phyloP scores from a whole-genome alignment of 2,888 invertebrate genomes.

The Agrypnus murinus region DNA sequence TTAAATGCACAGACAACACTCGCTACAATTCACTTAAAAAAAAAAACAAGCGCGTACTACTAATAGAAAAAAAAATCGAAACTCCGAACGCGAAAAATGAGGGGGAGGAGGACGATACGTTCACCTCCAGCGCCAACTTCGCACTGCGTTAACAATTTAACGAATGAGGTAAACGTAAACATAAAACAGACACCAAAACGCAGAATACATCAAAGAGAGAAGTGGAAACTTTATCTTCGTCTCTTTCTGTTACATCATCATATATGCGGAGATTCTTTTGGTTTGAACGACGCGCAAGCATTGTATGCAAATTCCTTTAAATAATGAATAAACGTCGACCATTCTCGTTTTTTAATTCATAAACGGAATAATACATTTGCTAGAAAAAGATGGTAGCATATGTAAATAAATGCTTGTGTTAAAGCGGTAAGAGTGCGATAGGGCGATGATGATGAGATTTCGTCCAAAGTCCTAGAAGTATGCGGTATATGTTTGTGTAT shows the following conservation, averaged over 20 bases:
- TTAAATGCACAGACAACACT: too few species aligned
- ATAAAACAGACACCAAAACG: slow-evolving; percentile 39
- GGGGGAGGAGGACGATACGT: slow-evolving; percentile 10
- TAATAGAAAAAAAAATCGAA: too few species aligned
- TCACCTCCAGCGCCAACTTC: slow-evolving; percentile 37
- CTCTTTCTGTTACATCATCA: slow-evolving; percentile 7
- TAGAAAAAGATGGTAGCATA: neutral
- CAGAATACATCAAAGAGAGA: slow-evolving; percentile 8
- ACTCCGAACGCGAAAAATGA: neutral
- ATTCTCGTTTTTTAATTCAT: neutral
- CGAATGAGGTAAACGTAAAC: slow-evolving; percentile 48
- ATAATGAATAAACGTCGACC: slow-evolving; percentile 12
- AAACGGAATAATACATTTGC: neutral
- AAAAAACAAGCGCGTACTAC: neutral
- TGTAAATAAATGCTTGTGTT: neutral
- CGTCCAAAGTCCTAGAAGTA: slow-evolving; percentile 2
- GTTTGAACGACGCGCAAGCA: slow-evolving; percentile 13
- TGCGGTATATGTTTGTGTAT: slow-evolving; percentile 19
- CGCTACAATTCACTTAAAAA: neutral
- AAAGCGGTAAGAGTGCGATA: too few species aligned
- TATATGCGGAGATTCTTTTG: neutral
- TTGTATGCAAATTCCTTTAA: slow-evolving; percentile 26
- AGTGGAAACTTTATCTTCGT: slow-evolving; percentile 23
- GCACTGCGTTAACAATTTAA: slow-evolving; percentile 48
- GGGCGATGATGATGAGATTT: neutral